Evolutionary conservation across 2,113 vertebrate species (phyloP).

Genomic region (Peromyscus polionotus): DNA sequence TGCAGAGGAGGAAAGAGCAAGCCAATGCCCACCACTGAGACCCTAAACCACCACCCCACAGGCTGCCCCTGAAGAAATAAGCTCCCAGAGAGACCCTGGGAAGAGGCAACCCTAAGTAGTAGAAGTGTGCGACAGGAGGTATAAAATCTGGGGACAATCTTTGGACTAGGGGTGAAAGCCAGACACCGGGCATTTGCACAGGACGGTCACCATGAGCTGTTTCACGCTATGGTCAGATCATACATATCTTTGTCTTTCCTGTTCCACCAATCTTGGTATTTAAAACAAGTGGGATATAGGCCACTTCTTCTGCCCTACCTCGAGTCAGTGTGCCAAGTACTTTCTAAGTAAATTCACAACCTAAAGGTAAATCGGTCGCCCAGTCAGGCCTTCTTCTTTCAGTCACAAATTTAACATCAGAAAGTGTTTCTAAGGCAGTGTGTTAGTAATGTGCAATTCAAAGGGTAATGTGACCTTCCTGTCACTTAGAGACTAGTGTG

Average conservation of each 20-base stretch:
- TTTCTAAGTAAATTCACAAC: slow-evolving; percentile 63
- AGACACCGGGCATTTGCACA: slow-evolving; percentile 13
- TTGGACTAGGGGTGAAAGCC: background rate
- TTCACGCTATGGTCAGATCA: slow-evolving; percentile 17
- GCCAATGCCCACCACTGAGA: slow-evolving; percentile 45
- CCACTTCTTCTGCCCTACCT: background rate
- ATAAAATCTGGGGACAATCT: slow-evolving; percentile 7
- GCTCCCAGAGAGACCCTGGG: background rate
- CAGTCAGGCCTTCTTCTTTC: slow-evolving; percentile 41
- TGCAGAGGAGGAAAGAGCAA: slow-evolving; percentile 71
- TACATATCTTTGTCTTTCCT: background rate
- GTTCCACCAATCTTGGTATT: background rate
- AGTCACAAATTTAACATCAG: slow-evolving; percentile 18
- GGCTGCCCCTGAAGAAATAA: slow-evolving; percentile 1
- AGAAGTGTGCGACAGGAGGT: background rate
- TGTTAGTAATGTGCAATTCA: background rate
- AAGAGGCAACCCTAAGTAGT: slow-evolving; percentile 17
- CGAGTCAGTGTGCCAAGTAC: slow-evolving; percentile 31
- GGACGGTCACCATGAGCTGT: background rate
- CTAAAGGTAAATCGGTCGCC: slow-evolving; percentile 41
- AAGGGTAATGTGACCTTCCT: slow-evolving; percentile 37
- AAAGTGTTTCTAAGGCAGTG: slow-evolving; percentile 40
- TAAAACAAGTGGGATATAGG: slow-evolving; percentile 1
- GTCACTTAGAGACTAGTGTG: background rate
- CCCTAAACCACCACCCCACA: background rate